These are phyloP conservation scores for Heptranchias perlo DNA, from an alignment of 2,113 vertebrate species.

Conservation along the genomic window DNA sequence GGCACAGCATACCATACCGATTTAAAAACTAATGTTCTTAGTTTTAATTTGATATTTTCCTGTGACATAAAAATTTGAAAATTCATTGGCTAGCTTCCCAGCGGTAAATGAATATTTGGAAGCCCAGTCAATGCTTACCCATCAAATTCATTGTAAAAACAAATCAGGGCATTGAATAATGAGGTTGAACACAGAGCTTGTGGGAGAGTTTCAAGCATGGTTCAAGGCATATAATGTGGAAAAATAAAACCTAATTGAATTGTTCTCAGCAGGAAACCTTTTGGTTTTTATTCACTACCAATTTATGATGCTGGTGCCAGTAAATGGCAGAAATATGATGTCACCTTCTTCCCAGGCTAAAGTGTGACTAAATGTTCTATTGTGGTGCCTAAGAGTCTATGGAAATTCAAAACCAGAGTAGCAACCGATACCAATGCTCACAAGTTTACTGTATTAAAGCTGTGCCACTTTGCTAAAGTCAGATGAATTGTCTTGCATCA, in stretches of 20 bases:
- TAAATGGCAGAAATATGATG: not conserved
- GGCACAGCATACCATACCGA: not conserved
- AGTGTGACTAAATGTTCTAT: not conserved
- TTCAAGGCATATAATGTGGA: not conserved
- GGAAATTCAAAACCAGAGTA: not conserved
- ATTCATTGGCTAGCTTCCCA: not conserved
- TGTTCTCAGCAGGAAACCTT: constrained; percentile 17
- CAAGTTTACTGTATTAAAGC: not conserved
- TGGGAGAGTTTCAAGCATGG: not conserved
- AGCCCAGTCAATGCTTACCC: not conserved
- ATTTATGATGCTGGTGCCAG: not conserved
- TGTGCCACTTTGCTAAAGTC: not conserved
- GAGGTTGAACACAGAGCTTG: not conserved
- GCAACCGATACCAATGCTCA: not conserved
- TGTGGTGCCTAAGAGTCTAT: not conserved
- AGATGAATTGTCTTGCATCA: not conserved
- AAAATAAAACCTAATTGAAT: not conserved
- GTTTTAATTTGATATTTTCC: not conserved
- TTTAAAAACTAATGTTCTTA: not conserved
- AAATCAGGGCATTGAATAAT: not conserved
- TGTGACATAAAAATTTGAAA: not conserved
- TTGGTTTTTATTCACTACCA: not conserved
- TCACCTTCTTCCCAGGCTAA: not conserved
- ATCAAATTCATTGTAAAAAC: constrained; percentile 14
- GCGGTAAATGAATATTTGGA: not conserved